These are phyloP conservation scores for Diplolepis rosae DNA, from an alignment of 2,888 invertebrate genomes.

Conservation along the genomic window DNA sequence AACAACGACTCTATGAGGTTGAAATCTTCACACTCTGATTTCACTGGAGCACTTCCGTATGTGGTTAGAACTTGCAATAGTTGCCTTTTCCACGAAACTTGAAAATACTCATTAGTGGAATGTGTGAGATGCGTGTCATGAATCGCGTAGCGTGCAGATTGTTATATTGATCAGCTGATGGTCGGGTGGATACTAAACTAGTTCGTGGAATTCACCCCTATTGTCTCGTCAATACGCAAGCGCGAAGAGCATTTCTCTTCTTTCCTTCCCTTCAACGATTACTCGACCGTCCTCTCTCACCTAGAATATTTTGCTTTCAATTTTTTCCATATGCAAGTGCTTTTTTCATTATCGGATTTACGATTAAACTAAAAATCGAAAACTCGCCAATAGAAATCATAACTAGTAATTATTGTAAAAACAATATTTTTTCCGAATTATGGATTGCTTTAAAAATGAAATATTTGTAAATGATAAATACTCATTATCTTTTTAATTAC, in stretches of 20 bases:
- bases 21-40: slow-evolving; percentile 9
- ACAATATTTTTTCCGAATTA: too few relatives aligned
- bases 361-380: background rate
- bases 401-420: too few relatives aligned
- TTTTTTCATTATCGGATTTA: background rate
- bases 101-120: background rate
- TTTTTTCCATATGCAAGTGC: background rate
- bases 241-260: background rate
- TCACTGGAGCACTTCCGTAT: background rate
- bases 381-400: too few relatives aligned
- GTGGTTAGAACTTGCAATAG: background rate
- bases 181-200: slow-evolving; percentile 71
- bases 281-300: background rate
- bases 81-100: background rate
- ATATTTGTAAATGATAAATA: too few relatives aligned
- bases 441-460: too few relatives aligned
- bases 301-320: background rate
- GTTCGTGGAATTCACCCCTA: slow-evolving; percentile 67
- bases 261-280: background rate
- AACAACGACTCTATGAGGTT: background rate
- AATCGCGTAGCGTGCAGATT: slow-evolving; percentile 37
- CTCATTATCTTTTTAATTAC: too few relatives aligned
- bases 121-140: slow-evolving; percentile 33
- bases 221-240: slow-evolving; percentile 17
- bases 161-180: slow-evolving; percentile 71